Percentiles rank a stretch among this genome's conserved stretches.
These are phyloP conservation scores for Papilio demoleus DNA, from an alignment of 2,888 invertebrate species.

Conservation along the genomic window DNA sequence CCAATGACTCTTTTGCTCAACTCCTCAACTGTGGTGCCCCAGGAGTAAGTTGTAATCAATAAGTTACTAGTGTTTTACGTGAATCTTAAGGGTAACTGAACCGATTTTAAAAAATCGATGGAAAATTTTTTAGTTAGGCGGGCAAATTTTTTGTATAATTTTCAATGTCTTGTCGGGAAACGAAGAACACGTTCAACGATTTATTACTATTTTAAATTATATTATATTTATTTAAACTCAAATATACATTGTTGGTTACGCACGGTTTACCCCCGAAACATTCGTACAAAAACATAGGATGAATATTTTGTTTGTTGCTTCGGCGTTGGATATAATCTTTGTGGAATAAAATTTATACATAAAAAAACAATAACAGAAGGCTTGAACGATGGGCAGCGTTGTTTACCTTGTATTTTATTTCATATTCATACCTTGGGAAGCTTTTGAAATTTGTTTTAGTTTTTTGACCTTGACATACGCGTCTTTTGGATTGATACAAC, in stretches of 20 bases:
- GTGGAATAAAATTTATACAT: background rate
- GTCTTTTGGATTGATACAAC: background rate
- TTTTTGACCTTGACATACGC: slow-evolving; percentile 35
- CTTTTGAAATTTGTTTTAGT: slow-evolving; percentile 28
- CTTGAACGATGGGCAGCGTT: slow-evolving; percentile 27
- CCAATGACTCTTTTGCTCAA: slow-evolving; percentile 77
- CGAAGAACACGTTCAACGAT: too few species aligned
- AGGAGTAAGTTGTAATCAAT: slow-evolving; percentile 70
- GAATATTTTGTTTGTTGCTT: too few species aligned
- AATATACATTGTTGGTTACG: too few species aligned
- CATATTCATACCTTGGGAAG: slow-evolving; percentile 24
- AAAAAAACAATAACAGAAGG: slow-evolving; percentile 31
- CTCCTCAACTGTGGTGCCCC: slow-evolving; percentile 80
- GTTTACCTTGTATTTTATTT: slow-evolving; percentile 39
- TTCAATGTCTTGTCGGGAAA: too few species aligned
- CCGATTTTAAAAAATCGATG: too few species aligned
- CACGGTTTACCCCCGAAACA: too few species aligned
- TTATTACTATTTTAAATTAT: too few species aligned
- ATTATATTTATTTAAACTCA: too few species aligned
- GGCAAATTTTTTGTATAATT: too few species aligned
- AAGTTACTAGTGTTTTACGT: background rate
- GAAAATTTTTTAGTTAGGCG: too few species aligned
- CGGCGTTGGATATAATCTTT: background rate
- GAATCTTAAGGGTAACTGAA: too few species aligned
- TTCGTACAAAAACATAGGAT: too few species aligned